Evolutionary conservation across 2,113 vertebrate species (phyloP), one percentile per base, ranked within the genome.

Genomic region (Myxocyprinus asiaticus): DNA sequence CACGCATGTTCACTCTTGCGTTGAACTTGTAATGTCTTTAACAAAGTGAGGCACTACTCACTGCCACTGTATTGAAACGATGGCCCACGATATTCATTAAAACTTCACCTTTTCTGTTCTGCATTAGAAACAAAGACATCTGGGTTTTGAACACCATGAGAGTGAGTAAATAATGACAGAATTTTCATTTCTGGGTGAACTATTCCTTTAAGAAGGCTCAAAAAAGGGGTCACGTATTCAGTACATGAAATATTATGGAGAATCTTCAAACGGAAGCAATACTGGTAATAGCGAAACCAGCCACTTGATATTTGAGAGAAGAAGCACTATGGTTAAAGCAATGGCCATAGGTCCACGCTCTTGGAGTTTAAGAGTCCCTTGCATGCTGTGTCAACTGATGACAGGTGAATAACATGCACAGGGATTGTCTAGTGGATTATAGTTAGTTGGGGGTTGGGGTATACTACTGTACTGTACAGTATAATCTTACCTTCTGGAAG

Each of bases 401-500:
- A 9, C 62, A 69, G 79, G 85, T 91, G 90, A 91, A 87, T 88
- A 88, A 86, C 92, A 91, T 92, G 91, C 92, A 92, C 82, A 85
- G 80, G 81, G 73, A 43, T 67, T 45, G 69, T 1, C 22, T 33
- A 33, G n/a, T n/a, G n/a, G 63, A 85, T 71, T 85, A 73, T 79
- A 80, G 86, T 90, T 86, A 91, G 88, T 86, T 79, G 82, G 85
- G 88, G 86, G 84, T 44, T 61, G 53, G 66, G 79, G 81, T 63
- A 78, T 77, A 82, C 88, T 86, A 83, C 77, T 33, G 81, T 33
- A 33, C 22, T 33, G 22, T 33, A 33, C 22, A 33, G 77, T 88
- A 85, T 55, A 79, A 72, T 91, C 93, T 94, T 94, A 94, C 93
- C 92, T 94, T 94, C 93, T 94, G 91, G 91, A 91, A 85, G 91